A percentile compares a stretch with the other conserved stretches of the same genome.
phyloP scores from a whole-genome alignment of 2,113 vertebrate genomes.

The Protobothrops flavoviridis region DNA sequence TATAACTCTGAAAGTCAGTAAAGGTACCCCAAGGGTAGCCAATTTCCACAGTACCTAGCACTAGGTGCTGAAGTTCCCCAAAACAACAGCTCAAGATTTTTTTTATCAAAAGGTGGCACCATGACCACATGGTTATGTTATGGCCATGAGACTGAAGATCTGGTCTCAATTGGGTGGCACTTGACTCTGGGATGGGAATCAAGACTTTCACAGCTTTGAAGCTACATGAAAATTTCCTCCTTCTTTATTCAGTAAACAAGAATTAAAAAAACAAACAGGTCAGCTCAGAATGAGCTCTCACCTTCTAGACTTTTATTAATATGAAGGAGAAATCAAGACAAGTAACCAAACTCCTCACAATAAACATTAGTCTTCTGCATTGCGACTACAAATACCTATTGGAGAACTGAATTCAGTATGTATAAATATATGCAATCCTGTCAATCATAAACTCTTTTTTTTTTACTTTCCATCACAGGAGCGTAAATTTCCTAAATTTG shows the following conservation, averaged over 20 bases:
- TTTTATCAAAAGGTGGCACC: background rate
- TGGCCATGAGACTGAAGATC: background rate
- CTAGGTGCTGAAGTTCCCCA: background rate
- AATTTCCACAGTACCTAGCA: background rate
- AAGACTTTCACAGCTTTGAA: background rate
- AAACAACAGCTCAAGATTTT: background rate
- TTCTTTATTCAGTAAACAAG: background rate
- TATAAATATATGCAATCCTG: background rate
- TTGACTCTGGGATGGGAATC: background rate
- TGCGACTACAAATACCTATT: background rate
- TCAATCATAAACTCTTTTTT: background rate
- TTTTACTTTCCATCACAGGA: constrained; percentile 73
- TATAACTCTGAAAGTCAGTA: too few species aligned
- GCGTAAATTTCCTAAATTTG: constrained; percentile 91
- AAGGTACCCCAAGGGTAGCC: background rate
- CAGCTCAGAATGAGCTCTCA: background rate
- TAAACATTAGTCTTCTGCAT: background rate
- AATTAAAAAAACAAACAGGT: background rate
- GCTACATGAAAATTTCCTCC: background rate
- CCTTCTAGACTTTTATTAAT: background rate
- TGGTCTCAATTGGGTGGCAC: background rate
- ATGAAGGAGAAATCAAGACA: background rate
- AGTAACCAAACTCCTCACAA: background rate
- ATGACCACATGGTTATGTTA: background rate
- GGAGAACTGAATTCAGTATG: background rate